phyloP scores from a whole-genome alignment of 2,113 vertebrate species.

The Propithecus coquereli region DNA sequence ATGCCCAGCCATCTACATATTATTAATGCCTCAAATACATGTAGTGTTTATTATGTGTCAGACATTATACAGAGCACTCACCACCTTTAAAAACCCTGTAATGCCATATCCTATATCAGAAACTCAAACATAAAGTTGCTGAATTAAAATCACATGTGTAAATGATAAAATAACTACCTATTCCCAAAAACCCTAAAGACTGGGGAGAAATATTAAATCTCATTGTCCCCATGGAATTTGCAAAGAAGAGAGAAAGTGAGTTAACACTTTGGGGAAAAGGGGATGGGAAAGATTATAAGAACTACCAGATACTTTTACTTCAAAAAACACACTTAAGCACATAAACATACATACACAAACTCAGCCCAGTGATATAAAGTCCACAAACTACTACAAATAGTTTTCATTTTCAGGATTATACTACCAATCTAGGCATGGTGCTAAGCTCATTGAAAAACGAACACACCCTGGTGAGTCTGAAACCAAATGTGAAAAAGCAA shows the following conservation, averaged over 20 bases:
- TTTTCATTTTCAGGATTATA: constrained; percentile 34
- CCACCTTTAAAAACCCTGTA: constrained; percentile 12
- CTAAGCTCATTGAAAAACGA: neutral
- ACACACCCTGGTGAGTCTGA: constrained; percentile 24
- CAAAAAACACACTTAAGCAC: neutral
- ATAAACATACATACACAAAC: neutral
- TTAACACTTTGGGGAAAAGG: neutral
- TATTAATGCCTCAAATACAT: neutral
- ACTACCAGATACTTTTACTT: neutral
- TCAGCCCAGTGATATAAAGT: neutral
- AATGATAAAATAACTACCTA: constrained; percentile 1
- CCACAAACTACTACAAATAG: neutral
- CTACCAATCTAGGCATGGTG: neutral
- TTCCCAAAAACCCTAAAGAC: neutral
- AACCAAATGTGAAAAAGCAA: constrained; percentile 31
- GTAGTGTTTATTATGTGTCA: neutral
- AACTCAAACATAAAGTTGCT: constrained; percentile 15
- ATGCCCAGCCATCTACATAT: neutral
- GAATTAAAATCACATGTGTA: constrained; percentile 11
- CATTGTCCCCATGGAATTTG: neutral
- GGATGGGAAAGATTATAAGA: neutral
- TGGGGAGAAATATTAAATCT: neutral
- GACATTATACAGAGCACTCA: neutral
- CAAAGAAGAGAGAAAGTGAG: neutral
- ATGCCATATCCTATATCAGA: neutral